These are phyloP conservation scores for Rousettus madagascariensis DNA, from an alignment of 2,797 vertebrate genomes.

Conservation along the genomic window DNA sequence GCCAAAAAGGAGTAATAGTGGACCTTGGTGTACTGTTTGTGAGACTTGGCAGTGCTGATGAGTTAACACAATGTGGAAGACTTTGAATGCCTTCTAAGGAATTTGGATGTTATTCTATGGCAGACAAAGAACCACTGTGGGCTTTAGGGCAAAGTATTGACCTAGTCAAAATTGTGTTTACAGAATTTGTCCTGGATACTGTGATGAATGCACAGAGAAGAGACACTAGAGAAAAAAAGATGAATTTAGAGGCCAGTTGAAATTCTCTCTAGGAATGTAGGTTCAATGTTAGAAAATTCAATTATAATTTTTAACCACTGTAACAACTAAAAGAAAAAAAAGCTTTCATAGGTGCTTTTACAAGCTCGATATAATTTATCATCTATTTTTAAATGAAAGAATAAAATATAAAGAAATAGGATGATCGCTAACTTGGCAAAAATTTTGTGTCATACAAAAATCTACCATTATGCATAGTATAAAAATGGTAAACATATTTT, in stretches of 20 bases:
- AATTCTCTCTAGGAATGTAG: not conserved
- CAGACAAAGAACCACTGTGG: not conserved
- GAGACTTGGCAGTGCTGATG: not conserved
- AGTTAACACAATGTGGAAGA: not conserved
- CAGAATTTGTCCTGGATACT: not conserved
- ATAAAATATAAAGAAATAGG: not conserved
- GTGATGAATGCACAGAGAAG: not conserved
- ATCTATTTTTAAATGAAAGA: not conserved
- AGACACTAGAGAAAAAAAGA: not conserved
- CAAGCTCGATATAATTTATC: not conserved
- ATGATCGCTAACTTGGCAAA: not conserved
- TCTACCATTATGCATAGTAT: not conserved
- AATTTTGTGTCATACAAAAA: not conserved
- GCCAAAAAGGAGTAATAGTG: not conserved
- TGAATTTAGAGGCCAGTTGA: not conserved
- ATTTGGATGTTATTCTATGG: not conserved
- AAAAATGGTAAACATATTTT: not conserved
- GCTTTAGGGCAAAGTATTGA: not conserved
- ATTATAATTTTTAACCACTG: not conserved
- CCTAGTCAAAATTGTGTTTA: not conserved
- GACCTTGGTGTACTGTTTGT: not conserved
- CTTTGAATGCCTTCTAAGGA: not conserved
- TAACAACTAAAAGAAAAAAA: constrained; percentile 1
- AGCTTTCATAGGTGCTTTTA: not conserved
- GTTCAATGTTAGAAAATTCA: not conserved